phyloP scores from a whole-genome alignment of 2,888 invertebrate species.

The Margaritifera margaritifera region DNA sequence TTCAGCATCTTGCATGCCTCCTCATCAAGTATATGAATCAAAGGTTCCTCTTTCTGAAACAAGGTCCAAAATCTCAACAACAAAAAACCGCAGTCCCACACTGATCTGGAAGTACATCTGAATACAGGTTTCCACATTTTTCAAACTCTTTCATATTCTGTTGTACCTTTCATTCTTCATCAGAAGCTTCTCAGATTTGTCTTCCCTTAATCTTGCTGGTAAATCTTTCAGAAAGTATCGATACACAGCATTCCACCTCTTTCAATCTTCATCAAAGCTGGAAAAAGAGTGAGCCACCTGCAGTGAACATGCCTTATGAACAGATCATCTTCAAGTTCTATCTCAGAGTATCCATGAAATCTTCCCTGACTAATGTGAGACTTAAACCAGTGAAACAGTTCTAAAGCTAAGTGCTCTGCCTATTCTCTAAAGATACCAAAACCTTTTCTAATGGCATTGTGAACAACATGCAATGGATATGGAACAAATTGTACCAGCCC shows the following conservation, averaged over 20 bases:
- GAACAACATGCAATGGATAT: constrained; percentile 17
- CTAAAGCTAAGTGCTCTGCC: constrained; percentile 14
- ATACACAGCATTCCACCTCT: too few relatives aligned
- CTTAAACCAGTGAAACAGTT: constrained; percentile 24
- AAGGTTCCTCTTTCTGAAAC: constrained; percentile 19
- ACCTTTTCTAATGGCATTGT: constrained; percentile 19
- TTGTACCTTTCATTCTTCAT: too few relatives aligned
- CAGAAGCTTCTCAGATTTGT: too few relatives aligned
- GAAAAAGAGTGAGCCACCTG: constrained; percentile 21
- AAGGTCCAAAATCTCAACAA: constrained; percentile 11
- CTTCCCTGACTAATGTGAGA: constrained; percentile 13
- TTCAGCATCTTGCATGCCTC: constrained; percentile 7
- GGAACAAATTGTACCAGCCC: constrained; percentile 11
- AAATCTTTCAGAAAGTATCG: too few relatives aligned
- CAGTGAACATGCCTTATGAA: constrained; percentile 22
- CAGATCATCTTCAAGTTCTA: constrained; percentile 4
- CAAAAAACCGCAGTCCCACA: constrained; percentile 7
- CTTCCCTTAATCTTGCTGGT: too few relatives aligned
- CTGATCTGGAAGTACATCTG: constrained; percentile 9
- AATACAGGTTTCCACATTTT: too few relatives aligned
- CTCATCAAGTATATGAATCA: constrained; percentile 12
- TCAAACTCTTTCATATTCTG: too few relatives aligned
- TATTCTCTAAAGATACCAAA: constrained; percentile 14
- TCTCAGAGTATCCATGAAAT: constrained; percentile 8
- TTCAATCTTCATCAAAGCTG: constrained; percentile 12